Conservation (phyloP, 2,113 vertebrate genomes). For the Ctenomys sociabilis region DNA sequence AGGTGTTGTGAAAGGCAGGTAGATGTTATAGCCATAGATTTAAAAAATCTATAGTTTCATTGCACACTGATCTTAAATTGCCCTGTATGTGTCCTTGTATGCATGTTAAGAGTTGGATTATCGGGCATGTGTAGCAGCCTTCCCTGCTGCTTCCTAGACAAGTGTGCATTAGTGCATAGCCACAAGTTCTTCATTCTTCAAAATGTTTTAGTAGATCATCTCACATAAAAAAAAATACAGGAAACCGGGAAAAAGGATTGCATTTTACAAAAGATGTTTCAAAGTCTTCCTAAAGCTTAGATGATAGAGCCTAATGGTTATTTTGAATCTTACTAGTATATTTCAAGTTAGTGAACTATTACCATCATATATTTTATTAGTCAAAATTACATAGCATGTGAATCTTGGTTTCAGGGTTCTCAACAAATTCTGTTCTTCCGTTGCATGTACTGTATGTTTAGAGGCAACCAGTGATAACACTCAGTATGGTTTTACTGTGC, state of each 20-base stretch:
- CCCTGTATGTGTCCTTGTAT: constrained; percentile 66
- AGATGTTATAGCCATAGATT: constrained; percentile 77
- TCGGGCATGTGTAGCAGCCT: constrained; percentile 60
- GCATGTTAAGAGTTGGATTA: constrained; percentile 75
- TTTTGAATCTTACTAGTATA: constrained; percentile 83
- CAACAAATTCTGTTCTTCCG: constrained; percentile 82
- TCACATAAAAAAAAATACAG: constrained; percentile 71
- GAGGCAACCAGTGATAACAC: constrained; percentile 83
- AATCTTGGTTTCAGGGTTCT: constrained; percentile 85
- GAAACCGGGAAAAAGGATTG: constrained; percentile 67
- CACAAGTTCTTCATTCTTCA: constrained; percentile 56
- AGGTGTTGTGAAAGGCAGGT: constrained; percentile 73
- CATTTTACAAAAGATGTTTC: constrained; percentile 74
- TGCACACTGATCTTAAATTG: constrained; percentile 76
- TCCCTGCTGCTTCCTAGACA: constrained; percentile 56
- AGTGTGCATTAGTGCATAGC: constrained; percentile 45
- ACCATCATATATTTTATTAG: constrained; percentile 82
- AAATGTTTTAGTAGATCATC: constrained; percentile 60
- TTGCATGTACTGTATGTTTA: constrained; percentile 87
- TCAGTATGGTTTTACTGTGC: constrained; percentile 88
- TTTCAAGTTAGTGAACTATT: constrained; percentile 85
- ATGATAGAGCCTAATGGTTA: constrained; percentile 80
- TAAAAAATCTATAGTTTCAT: constrained; percentile 70
- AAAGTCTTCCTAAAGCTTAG: constrained; percentile 83
- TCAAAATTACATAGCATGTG: constrained; percentile 82